A percentile compares a stretch with the other conserved stretches of the same genome.
These are phyloP conservation scores for Arvicanthis niloticus DNA, from an alignment of 2,113 vertebrate species.

Conservation along the genomic window DNA sequence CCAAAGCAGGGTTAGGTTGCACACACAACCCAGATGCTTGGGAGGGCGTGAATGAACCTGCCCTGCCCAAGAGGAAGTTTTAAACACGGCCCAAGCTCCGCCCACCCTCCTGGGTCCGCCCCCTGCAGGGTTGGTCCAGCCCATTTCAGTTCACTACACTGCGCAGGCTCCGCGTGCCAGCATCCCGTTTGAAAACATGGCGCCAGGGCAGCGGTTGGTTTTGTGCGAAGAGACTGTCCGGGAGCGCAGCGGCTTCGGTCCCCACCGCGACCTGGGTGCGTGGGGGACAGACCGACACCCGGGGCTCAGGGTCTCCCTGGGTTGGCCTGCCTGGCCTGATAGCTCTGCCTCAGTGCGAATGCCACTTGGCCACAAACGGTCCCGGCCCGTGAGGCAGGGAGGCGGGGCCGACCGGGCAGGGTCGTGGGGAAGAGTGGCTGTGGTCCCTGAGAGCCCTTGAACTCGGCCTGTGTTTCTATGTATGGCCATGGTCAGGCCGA, in stretches of 20 bases:
- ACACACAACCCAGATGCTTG: accelerated
- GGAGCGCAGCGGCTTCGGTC: conserved; percentile 83
- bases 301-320: neutral
- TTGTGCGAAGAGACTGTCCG: conserved; percentile 89
- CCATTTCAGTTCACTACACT: accelerated
- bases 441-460: neutral
- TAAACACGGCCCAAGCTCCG: neutral
- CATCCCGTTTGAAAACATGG: conserved; percentile 86
- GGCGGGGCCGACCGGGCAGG: neutral
- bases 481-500: neutral
- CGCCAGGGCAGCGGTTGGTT: conserved; percentile 67
- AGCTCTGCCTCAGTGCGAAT: neutral
- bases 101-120: neutral
- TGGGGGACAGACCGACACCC: neutral
- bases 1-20: neutral
- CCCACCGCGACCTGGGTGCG: conserved; percentile 87
- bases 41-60: accelerated
- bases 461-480: accelerated
- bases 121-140: accelerated
- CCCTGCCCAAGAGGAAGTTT: too few species aligned
- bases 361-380: too few species aligned
- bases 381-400: neutral
- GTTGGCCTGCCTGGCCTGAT: too few species aligned
- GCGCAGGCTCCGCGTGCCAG: neutral
- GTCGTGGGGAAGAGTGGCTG: neutral